These are phyloP conservation scores for Dipodomys ordii DNA, from an alignment of 2,113 vertebrate species.

Conservation along the genomic window DNA sequence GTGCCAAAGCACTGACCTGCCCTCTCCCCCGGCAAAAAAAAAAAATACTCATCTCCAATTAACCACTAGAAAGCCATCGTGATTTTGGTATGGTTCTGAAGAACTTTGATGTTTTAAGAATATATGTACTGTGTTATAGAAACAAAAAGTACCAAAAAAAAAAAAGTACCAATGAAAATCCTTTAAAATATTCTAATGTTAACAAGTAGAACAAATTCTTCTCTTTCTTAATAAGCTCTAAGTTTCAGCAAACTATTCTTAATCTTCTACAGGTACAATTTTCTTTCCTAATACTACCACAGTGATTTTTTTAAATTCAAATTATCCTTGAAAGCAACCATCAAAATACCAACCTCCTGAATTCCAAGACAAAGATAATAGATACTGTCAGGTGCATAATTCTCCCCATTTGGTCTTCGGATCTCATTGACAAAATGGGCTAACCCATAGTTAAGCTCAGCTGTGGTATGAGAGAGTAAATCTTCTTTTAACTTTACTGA, in stretches of 20 bases:
- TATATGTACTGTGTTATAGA: neutral
- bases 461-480: conserved; percentile 90
- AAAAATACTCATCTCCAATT: too few relatives aligned
- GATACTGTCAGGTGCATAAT: conserved; percentile 97
- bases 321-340: conserved; percentile 30
- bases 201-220: neutral
- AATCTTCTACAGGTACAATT: conserved; percentile 19
- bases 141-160: neutral
- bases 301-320: conserved; percentile 30
- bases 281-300: neutral
- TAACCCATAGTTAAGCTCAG: conserved; percentile 92
- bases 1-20: too few relatives aligned
- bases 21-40: too few relatives aligned
- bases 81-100: conserved; percentile 12
- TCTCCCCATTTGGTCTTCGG: conserved; percentile 94
- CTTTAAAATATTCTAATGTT: neutral
- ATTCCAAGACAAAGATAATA: conserved; percentile 98
- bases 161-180: neutral
- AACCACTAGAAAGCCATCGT: neutral
- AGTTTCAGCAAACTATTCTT: neutral
- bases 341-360: conserved; percentile 93
- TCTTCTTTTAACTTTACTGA: conserved; percentile 92
- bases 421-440: conserved; percentile 95
- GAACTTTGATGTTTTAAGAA: conserved; percentile 2
- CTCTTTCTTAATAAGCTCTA: conserved; percentile 9